Percentiles rank a stretch among this genome's conserved stretches.
Evolutionary conservation across 1,140 invertebrate species (phyloP).

Genomic region (Trigoniulus corallinus): DNA sequence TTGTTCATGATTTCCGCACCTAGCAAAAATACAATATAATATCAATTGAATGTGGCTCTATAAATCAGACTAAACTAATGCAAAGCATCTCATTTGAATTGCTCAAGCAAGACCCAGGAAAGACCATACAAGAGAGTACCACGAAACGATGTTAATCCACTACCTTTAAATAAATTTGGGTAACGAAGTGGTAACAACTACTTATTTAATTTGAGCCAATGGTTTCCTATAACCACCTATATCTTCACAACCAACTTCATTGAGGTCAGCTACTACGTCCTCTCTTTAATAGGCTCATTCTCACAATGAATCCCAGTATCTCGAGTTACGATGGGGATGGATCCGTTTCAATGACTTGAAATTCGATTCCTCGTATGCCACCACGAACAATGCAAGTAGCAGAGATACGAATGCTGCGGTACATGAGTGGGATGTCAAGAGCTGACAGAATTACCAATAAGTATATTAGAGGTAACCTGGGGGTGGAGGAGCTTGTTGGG

Average conservation of each 20-base stretch:
- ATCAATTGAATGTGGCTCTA: not conserved
- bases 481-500: no score
- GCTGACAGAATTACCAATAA: no score
- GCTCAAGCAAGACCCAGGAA: conserved; percentile 98
- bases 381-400: no score
- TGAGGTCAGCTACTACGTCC: conserved; percentile 94
- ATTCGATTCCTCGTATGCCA: conserved; percentile 97
- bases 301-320: conserved; percentile 99
- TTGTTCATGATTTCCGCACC: conserved; percentile 99
- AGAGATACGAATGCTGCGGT: no score
- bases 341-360: conserved; percentile 98
- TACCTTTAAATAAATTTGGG: conserved; percentile 94
- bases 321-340: conserved; percentile 91
- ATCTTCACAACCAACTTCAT: conserved; percentile 98
- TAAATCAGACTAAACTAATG: not conserved
- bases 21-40: conserved; percentile 18
- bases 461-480: no score
- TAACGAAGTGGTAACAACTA: conserved; percentile 95
- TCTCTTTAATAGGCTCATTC: conserved; percentile 94
- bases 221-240: conserved; percentile 98
- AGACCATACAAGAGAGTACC: conserved; percentile 95
- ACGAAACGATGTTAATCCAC: conserved; percentile 86
- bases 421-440: no score
- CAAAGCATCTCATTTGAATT: conserved; percentile 71
- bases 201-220: conserved; percentile 98